These are phyloP conservation scores for Thalpophila matura DNA, from an alignment of 2,888 invertebrate species.

Conservation along the genomic window DNA sequence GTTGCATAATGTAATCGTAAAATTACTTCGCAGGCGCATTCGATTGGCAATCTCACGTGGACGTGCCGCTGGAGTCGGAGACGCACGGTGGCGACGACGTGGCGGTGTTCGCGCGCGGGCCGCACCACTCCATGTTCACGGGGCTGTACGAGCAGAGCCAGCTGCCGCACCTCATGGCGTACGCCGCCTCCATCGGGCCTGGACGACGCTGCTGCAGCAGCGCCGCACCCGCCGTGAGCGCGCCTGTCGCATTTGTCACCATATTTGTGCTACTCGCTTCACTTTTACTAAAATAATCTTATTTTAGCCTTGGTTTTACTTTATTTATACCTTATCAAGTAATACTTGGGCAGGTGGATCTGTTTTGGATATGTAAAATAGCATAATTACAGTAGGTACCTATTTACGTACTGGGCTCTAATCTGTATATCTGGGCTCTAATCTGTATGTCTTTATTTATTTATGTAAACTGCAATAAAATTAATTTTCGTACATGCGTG, in stretches of 20 bases:
- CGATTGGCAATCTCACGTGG: conserved; percentile 86
- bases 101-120: conserved; percentile 93
- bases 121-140: conserved; percentile 93
- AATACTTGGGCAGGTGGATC: too few species aligned
- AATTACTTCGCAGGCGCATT: conserved; percentile 18
- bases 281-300: conserved; percentile 11
- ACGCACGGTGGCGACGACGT: conserved; percentile 96
- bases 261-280: conserved; percentile 20
- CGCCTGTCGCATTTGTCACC: conserved; percentile 1
- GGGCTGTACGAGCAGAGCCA: conserved; percentile 95
- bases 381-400: too few species aligned
- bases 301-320: not conserved
- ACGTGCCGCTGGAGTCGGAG: conserved; percentile 91
- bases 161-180: conserved; percentile 94
- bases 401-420: not conserved
- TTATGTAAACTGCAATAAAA: too few species aligned
- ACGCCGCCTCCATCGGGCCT: conserved; percentile 93
- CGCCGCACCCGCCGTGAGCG: conserved; percentile 8
- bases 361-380: not conserved
- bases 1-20: not conserved
- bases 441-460: too few species aligned
- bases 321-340: not conserved
- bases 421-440: too few species aligned
- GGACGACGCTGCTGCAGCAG: conserved; percentile 79
- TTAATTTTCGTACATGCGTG: too few species aligned